Base-by-base conservation (phyloP, 2,888 invertebrate species). In the Osmoderma eremita region DNA sequence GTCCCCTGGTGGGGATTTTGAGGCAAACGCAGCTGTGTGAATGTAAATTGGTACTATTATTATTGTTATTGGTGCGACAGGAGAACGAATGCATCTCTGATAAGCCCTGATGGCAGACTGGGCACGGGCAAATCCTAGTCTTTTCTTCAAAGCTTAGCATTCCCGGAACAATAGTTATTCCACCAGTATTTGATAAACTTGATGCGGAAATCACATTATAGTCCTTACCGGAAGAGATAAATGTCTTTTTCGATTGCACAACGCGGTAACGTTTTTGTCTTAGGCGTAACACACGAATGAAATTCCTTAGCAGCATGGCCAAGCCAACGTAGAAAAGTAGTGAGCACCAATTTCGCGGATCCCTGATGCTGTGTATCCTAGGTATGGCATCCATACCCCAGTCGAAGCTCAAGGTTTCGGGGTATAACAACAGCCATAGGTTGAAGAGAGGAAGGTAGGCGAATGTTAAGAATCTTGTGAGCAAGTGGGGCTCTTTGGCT, bases 301-400 rank as follows among this genome's bases (percentile, higher is more conserved):
- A 73, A 42, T 71, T 69, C 63, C 71, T 75, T 17, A 78, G 66
- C 22, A 76, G 63, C 13, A 74, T 61, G 36, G 69, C 69, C 5
- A 79, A 77, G 1, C 84, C 78, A 3, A 84, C 83, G 82, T 97
- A 98, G 79, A 97, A 91, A 68, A 89, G 83, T 18, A 91, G 78
- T 2, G 94, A 90, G 70, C 89, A 85, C 65, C 93, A 80, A 81
- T 95, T 95, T 71, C 98, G 87, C 3, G 86, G 84, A 81, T 98
- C 98, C 75, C 88, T 84, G 15, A 94, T 75, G 24, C 89, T 87
- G 53, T 90, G 90, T 74, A 98, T 89, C 69, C 94, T 87, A 6
- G 97, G 95, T 76, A 98, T 90, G 1, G 98, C 92, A 76, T 97
- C 96, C 98, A 98, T 98, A 22, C 97, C 97, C 98, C 98, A 98